phyloP scores from a whole-genome alignment of 2,888 invertebrate species.

The Andricus curvator region DNA sequence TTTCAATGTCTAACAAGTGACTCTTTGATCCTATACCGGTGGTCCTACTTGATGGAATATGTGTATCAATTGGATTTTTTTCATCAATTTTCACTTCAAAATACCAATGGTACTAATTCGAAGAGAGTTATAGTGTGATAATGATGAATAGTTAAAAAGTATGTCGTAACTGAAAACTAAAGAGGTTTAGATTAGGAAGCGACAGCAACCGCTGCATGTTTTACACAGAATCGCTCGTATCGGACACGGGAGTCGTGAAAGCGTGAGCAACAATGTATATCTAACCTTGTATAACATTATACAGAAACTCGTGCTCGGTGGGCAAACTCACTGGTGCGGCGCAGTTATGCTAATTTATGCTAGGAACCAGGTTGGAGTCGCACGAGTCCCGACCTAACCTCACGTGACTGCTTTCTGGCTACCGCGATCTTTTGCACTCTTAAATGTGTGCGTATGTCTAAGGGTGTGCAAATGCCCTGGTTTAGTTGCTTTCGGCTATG shows the following conservation, averaged over 20 bases:
- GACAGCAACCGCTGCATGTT: not conserved
- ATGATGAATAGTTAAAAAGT: not conserved
- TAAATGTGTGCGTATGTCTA: not conserved
- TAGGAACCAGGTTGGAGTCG: not conserved
- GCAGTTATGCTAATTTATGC: conserved; percentile 4
- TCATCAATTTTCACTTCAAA: not conserved
- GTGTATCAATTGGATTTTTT: no score
- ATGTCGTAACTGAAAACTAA: not conserved
- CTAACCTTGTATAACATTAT: not conserved
- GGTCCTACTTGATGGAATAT: no score
- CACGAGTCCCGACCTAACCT: not conserved
- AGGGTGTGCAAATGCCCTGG: not conserved
- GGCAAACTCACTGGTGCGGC: not conserved
- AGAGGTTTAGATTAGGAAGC: not conserved
- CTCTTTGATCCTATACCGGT: no score
- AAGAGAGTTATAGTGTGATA: not conserved
- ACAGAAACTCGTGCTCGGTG: not conserved
- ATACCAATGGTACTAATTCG: not conserved
- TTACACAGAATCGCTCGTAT: not conserved
- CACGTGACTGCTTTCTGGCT: not conserved
- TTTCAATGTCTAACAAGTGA: no score
- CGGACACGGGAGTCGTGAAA: not conserved
- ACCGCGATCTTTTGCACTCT: not conserved
- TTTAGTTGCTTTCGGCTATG: not conserved
- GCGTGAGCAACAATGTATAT: not conserved